phyloP scores from a whole-genome alignment of 2,888 invertebrate genomes.

The Pterobdella sp. region DNA sequence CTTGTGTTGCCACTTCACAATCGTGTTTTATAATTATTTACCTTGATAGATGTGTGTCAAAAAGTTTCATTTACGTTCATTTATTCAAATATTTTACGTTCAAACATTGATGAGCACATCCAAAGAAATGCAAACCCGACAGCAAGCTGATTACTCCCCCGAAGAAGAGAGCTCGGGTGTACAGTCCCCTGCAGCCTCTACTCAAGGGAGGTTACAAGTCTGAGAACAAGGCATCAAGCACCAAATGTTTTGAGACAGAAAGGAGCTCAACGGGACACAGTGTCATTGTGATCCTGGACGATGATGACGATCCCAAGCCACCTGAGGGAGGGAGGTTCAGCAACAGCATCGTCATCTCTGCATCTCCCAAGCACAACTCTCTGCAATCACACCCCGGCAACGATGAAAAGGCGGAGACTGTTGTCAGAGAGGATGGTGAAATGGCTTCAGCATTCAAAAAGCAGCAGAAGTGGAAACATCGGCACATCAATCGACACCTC shows the following conservation, averaged over 20 bases:
- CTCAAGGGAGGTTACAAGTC: background rate
- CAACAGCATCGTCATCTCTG: slow-evolving; percentile 29
- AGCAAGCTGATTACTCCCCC: slow-evolving; percentile 27
- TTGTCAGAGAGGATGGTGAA: background rate
- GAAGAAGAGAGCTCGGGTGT: slow-evolving; percentile 18
- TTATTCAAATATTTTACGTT: background rate
- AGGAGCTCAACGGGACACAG: slow-evolving; percentile 31
- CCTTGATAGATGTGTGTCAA: too few relatives aligned
- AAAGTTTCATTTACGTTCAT: background rate
- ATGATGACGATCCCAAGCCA: slow-evolving; percentile 28
- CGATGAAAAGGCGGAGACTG: background rate
- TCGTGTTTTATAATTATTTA: too few relatives aligned
- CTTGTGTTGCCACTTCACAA: too few relatives aligned
- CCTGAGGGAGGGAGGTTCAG: slow-evolving; percentile 28
- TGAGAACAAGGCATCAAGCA: background rate
- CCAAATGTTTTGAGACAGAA: slow-evolving; percentile 25
- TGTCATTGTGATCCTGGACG: slow-evolving; percentile 32
- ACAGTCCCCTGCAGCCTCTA: slow-evolving; percentile 2
- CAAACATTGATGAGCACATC: too few relatives aligned
- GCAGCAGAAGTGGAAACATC: slow-evolving; percentile 32
- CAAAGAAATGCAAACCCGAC: too few relatives aligned
- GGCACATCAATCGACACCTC: slow-evolving; percentile 32
- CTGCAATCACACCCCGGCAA: background rate
- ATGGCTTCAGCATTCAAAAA: slow-evolving; percentile 8
- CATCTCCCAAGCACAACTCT: slow-evolving; percentile 20